Conservation (phyloP, 2,888 invertebrate species). For the Pemphredon lugubris region DNA sequence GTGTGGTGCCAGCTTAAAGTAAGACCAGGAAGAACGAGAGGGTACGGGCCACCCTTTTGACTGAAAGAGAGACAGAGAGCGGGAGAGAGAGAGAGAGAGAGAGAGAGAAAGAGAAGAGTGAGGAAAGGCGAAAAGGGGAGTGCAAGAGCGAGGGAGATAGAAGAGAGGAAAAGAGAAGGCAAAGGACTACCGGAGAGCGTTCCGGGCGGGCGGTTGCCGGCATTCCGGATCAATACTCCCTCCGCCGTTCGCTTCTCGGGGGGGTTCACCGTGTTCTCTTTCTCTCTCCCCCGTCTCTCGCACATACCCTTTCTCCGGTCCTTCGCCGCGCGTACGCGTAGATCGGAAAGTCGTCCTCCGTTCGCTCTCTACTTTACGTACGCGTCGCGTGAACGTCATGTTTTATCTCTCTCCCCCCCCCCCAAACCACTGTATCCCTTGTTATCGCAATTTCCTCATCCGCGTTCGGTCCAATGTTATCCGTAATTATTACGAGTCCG, state of each 20-base stretch:
- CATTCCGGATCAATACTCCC: conserved; percentile 80
- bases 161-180: conserved; percentile 35
- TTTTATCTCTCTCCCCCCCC: not conserved
- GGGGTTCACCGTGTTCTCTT: conserved; percentile 54
- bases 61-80: not conserved
- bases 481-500: too few relatives aligned
- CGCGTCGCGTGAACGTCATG: not conserved
- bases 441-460: too few relatives aligned
- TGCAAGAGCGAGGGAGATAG: not conserved
- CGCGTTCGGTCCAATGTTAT: too few relatives aligned
- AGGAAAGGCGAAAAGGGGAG: not conserved
- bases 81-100: conserved; percentile 11
- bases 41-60: too few relatives aligned
- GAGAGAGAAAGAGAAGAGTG: not conserved
- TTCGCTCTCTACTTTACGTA: not conserved
- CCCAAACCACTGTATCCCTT: too few relatives aligned
- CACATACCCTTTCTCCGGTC: conserved; percentile 10
- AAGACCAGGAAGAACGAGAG: too few relatives aligned
- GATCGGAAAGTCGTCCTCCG: not conserved
- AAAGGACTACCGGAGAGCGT: conserved; percentile 71
- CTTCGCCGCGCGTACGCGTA: not conserved
- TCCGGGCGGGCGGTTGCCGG: conserved; percentile 75
- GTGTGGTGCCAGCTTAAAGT: too few relatives aligned
- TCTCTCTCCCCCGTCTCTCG: conserved; percentile 34
- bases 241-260: conserved; percentile 67